phyloP scores from a whole-genome alignment of 2,113 vertebrate genomes.

The Taxidea taxus region DNA sequence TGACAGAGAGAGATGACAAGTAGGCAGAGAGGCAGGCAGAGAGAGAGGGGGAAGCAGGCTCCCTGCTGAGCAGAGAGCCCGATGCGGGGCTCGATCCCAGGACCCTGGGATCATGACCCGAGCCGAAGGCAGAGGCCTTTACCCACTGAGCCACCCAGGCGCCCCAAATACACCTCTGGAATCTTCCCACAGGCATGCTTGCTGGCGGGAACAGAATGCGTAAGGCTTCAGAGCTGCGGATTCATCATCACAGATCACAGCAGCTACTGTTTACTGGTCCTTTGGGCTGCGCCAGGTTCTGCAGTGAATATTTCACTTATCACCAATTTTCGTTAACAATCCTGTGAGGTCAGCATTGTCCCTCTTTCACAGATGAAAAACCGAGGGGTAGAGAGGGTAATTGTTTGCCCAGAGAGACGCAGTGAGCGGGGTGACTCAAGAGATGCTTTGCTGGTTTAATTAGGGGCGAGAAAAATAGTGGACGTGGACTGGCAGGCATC shows the following conservation, averaged over 20 bases:
- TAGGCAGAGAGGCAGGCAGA: no score
- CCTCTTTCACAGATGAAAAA: neutral
- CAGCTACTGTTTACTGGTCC: neutral
- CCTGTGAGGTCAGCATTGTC: neutral
- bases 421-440: neutral
- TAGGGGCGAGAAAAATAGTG: neutral
- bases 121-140: no score
- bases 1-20: no score
- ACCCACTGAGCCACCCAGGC: no score
- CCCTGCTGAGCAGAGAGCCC: no score
- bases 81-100: no score
- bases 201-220: neutral
- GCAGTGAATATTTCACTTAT: neutral
- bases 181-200: neutral
- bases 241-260: neutral
- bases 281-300: neutral
- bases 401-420: neutral
- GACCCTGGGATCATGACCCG: no score
- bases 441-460: neutral
- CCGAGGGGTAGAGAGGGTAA: neutral
- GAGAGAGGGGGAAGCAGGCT: no score
- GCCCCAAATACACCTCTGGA: neutral
- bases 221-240: neutral
- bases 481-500: neutral
- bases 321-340: neutral